Evolutionary conservation across 2,797 vertebrate species (phyloP).

Genomic region (Lateolabrax maculatus): DNA sequence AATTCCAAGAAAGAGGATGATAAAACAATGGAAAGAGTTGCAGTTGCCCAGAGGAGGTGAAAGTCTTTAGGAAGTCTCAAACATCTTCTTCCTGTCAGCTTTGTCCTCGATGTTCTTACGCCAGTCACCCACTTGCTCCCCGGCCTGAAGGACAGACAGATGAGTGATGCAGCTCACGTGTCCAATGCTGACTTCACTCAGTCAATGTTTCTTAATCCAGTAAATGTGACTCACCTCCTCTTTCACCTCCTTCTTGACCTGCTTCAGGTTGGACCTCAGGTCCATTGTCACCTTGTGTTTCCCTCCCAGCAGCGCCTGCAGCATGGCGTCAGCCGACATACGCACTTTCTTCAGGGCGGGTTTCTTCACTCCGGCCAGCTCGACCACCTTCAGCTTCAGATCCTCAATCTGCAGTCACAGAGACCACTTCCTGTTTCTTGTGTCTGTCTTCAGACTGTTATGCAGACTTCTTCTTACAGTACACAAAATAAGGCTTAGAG

Average conservation of each 20-base stretch:
- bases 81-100: slow-evolving; percentile 98
- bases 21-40: slow-evolving; percentile 4
- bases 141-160: slow-evolving; percentile 73
- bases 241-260: slow-evolving; percentile 96
- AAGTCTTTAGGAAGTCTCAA: slow-evolving; percentile 88
- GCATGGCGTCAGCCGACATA: slow-evolving; percentile 97
- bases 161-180: not conserved
- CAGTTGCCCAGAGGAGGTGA: slow-evolving; percentile 1
- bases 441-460: no score
- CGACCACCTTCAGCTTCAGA: slow-evolving; percentile 93
- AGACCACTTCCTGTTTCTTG: no score
- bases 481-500: no score
- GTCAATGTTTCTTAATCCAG: no score
- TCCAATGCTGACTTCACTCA: no score
- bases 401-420: slow-evolving; percentile 88
- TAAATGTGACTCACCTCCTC: slow-evolving; percentile 86
- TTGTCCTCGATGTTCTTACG: slow-evolving; percentile 98
- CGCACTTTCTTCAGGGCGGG: slow-evolving; percentile 93
- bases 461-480: no score
- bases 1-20: slow-evolving; percentile 38
- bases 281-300: slow-evolving; percentile 99
- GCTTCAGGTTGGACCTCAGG: slow-evolving; percentile 96
- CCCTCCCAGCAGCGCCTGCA: slow-evolving; percentile 94
- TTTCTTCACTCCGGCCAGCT: slow-evolving; percentile 96
- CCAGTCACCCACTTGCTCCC: slow-evolving; percentile 94